Base-by-base conservation (phyloP, 2,888 invertebrate genomes). In the Lysandra coridon region DNA sequence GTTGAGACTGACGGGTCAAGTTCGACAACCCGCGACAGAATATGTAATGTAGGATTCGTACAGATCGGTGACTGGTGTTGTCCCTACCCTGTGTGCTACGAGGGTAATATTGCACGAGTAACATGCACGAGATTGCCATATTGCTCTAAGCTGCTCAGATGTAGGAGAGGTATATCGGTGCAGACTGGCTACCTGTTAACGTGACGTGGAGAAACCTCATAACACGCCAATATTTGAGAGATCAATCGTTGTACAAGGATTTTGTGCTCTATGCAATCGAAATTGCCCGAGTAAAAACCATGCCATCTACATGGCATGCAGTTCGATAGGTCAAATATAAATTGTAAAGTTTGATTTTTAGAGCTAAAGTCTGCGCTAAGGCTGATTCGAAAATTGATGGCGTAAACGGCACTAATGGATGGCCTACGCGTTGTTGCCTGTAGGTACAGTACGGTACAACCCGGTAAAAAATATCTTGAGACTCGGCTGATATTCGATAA, bases 1-100 rank as follows among this genome's bases (percentile, higher is more conserved):
- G 69, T 30, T 10, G 33, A 12, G 33, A 33, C 69, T 69, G 69
- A 69, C 69, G 69, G 69, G 69, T 69, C 69, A 69, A 69, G 69
- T 69, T 69, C 37, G 69, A 69, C 69, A 69, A 69, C 69, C 69
- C 14, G 69, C 23, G 23, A 23, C 69, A 33, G 64, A 64, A 64
- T 64, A 64, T 12, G 64, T 33, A 30, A 64, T 62, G 23, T 23
- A 62, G 23, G 7, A 23, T 6, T n/a, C 5, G 2, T 23, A 23
- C 62, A 23, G 7, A n/a, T 60, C 10, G 10, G 49, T 10, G 49
- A 49, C 49, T 49, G 49, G 10, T 49, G 49, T 10, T 49, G 49
- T 12, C 12, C 12, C 7, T 7, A 7, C 5, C 40, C 44, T 44
- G 44, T 1, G 49, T 10, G 49, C 49, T 49, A 7, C 12, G 49